Evolutionary conservation across 1,140 invertebrate genomes (phyloP).

Genomic region (Eueides isabella): DNA sequence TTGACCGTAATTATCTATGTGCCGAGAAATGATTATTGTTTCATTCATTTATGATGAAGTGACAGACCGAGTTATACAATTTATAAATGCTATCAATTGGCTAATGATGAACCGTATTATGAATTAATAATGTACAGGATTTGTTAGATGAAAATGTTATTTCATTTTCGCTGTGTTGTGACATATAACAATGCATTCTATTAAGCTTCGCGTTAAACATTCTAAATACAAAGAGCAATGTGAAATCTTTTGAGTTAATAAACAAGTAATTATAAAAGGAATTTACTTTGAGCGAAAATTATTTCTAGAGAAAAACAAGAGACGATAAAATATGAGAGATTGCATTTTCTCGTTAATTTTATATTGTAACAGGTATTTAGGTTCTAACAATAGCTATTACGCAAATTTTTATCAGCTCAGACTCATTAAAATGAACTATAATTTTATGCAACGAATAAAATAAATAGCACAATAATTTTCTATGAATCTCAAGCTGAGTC

Average conservation of each 20-base stretch:
- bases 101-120: neutral
- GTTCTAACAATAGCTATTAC: neutral
- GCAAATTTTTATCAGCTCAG: neutral
- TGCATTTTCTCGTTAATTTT: slow-evolving; percentile 9
- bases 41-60: neutral
- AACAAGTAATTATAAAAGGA: neutral
- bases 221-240: neutral
- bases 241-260: neutral
- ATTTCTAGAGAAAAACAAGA: neutral
- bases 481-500: neutral
- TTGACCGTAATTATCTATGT: neutral
- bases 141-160: slow-evolving; percentile 4
- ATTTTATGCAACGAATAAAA: slow-evolving; percentile 8
- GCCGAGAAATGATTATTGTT: neutral
- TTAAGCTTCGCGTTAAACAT: neutral
- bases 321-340: neutral
- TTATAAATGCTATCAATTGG: slow-evolving; percentile 1
- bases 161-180: neutral
- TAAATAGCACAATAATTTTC: slow-evolving; percentile 8
- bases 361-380: slow-evolving; percentile 3
- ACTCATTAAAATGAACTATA: slow-evolving; percentile 1
- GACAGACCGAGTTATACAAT: neutral
- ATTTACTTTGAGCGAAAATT: neutral
- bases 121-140: neutral
- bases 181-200: neutral